These are phyloP conservation scores for Pteruthius melanotis DNA, from an alignment of 2,113 vertebrate species.

Conservation along the genomic window DNA sequence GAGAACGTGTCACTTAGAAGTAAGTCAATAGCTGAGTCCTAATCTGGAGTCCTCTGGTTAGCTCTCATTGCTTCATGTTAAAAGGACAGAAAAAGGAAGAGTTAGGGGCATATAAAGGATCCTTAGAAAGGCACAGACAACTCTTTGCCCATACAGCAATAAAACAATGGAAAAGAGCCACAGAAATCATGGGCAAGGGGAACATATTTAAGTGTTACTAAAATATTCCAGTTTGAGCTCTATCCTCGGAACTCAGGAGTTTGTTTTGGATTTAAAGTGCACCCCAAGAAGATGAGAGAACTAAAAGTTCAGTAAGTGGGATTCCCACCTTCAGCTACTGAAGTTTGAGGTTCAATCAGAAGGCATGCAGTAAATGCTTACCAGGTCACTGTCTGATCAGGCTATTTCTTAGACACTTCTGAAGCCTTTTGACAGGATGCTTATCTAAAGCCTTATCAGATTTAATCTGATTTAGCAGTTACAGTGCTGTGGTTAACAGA, in stretches of 20 bases:
- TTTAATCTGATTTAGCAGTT: conserved; percentile 34
- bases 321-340: background rate
- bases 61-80: background rate
- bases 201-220: background rate
- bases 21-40: background rate
- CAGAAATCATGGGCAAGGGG: background rate
- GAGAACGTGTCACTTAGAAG: background rate
- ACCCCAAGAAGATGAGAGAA: background rate
- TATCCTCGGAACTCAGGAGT: background rate
- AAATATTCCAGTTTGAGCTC: background rate
- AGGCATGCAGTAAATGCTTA: background rate
- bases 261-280: background rate
- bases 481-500: conserved; percentile 6
- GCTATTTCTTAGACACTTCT: background rate
- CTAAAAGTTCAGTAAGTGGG: background rate
- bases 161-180: background rate
- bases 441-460: background rate
- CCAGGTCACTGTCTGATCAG: background rate
- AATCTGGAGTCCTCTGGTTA: background rate
- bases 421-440: background rate
- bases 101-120: background rate
- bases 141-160: background rate
- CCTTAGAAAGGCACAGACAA: background rate
- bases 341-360: background rate
- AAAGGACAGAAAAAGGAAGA: background rate